Evolutionary conservation across 2,888 invertebrate genomes (phyloP), one percentile per base, ranked within the genome.

Genomic region (Protonemura montana): DNA sequence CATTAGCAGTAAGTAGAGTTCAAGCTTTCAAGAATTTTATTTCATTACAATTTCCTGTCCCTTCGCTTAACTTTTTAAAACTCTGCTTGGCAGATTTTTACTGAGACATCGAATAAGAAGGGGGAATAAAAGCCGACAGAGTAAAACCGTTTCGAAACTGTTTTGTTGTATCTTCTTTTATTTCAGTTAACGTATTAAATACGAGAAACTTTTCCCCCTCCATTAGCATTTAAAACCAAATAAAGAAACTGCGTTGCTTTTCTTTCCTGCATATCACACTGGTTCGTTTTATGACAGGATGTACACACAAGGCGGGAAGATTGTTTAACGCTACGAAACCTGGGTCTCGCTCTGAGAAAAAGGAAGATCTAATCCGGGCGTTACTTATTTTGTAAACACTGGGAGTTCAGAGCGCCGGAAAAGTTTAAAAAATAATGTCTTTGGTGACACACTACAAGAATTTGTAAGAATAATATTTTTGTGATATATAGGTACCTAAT

Each of bases 1-100:
- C 84, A 84, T 84, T 76, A 84, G 26, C 84, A 84, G 27, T 84
- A 84, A 84, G 84, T 84, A 84, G 84, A 76, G 84, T 76, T 84
- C 84, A 84, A 84, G 84, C 84, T 84, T 84, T 84, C 84, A 84
- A 13, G 80, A 41, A 83, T 59, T 87, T 87, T 87, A 87, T 87
- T 87, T 87, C 87, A 87, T 87, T 87, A 87, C 85, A 87, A 84
- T 84, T 87, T 82, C 84, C 80, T 84, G 86, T 85, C 87, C 87
- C 87, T 86, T 85, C 84, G 85, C 82, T 59, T 85, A 76, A 76
- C 59, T 76, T 59, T 78, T 85, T 86, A 81, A 86, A 85, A 86
- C 87, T 76, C 86, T 85, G 86, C 80, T 76, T 85, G 85, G 86
- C 86, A 85, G 87, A 87, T 86, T 87, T 87, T 87, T 87, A 87